Evolutionary conservation across 2,113 vertebrate species (phyloP), one percentile per base, ranked within the genome.

Genomic region (Trichomycterus rosablanca): DNA sequence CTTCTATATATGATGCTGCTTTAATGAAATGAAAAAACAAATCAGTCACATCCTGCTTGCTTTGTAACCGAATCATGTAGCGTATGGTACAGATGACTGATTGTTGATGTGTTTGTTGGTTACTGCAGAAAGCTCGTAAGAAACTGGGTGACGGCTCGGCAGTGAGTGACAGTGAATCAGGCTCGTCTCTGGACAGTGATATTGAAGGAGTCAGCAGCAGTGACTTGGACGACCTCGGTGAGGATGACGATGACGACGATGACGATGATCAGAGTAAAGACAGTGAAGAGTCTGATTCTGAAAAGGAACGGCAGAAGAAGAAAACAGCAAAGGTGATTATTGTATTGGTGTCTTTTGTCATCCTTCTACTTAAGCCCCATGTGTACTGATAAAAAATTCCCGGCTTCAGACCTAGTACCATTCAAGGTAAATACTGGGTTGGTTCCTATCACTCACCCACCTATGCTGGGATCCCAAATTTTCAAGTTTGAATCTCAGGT

Each of bases 151-250:
- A 95, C 71, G 84, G 88, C 76, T 89, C 87, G 45, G 89, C 88
- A 75, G 88, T 90, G 46, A 97, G 90, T 3, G 92, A 95, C 77
- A 98, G 93, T 60, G 96, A 98, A 71, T 95, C 93, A 0, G 95
- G 92, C 70, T 89, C 95, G 15, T 93, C 93, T 8, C 93, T 95
- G 32, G 94, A 97, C 78, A 95, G 90, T 58, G 93, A 95, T 14
- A 97, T 92, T 59, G 94, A 97, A 69, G 96, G 91, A n/a, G 87
- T 92, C 58, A 94, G 94, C 68, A 98, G 92, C 67, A 97, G 92
- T 40, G 94, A 98, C 71, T 91, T 95, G 0, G 96, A 98, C 68
- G 96, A 98, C 71, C 80, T 97, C 2, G 91, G 90, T 7, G 95
- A 96, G 59, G 94, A 97, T 39, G 92, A 93, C 14, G 93, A 96